These are phyloP conservation scores for Myripristis jacobus DNA, from an alignment of 2,797 vertebrate genomes.

Conservation along the genomic window DNA sequence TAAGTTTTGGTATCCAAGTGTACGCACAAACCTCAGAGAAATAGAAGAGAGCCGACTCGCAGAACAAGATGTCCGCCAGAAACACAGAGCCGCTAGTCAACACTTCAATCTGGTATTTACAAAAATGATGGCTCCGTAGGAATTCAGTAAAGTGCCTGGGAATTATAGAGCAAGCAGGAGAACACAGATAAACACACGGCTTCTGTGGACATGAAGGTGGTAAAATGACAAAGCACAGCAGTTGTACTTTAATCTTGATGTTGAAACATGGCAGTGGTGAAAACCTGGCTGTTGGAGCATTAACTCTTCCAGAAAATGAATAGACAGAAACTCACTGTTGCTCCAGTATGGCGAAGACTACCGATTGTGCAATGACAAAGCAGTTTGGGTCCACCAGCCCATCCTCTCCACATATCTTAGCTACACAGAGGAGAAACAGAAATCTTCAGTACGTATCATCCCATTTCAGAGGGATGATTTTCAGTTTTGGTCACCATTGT, in stretches of 20 bases:
- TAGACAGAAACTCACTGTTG: slow-evolving; percentile 89
- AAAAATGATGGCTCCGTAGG: slow-evolving; percentile 97
- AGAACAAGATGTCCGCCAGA: slow-evolving; percentile 98
- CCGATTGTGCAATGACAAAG: slow-evolving; percentile 92
- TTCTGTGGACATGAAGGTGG: background rate
- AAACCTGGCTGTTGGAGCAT: background rate
- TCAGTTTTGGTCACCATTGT: background rate
- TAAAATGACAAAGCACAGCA: slow-evolving; percentile 9
- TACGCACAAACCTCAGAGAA: slow-evolving; percentile 94
- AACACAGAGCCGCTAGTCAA: slow-evolving; percentile 98
- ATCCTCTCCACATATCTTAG: slow-evolving; percentile 98
- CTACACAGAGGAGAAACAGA: slow-evolving; percentile 73
- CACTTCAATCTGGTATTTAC: slow-evolving; percentile 99
- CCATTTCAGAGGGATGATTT: background rate
- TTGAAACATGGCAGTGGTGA: background rate
- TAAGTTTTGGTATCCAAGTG: background rate
- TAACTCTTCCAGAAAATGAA: slow-evolving; percentile 15
- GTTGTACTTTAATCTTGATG: slow-evolving; percentile 23
- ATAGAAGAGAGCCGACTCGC: slow-evolving; percentile 98
- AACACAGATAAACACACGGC: slow-evolving; percentile 22
- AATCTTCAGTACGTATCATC: background rate
- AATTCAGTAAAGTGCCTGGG: slow-evolving; percentile 98
- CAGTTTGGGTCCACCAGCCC: slow-evolving; percentile 99
- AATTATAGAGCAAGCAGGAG: slow-evolving; percentile 52
- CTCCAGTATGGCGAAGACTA: slow-evolving; percentile 92